Base-by-base conservation (phyloP, 2,113 vertebrate genomes). In the Otis tarda region DNA sequence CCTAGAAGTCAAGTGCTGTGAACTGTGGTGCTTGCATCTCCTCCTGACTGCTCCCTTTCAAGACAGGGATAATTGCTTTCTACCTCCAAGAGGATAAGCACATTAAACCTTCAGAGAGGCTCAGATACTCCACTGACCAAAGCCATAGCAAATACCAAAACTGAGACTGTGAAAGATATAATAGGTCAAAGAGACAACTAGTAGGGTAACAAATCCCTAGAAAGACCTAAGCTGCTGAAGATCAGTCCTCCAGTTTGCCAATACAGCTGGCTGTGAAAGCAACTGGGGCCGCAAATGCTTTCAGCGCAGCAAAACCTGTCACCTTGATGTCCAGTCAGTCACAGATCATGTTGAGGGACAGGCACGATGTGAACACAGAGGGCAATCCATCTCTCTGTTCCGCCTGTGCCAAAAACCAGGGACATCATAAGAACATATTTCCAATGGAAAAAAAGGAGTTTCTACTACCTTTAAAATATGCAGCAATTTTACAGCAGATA, bases 91-190 rank as follows among this genome's bases (percentile, higher is more conserved):
- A 77, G 15, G 18, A 33, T 80, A 93, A 92, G 43, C 4, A 0
- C 31, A 41, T 82, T 79, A 93, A 91, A 79, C 74, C 59, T 90
- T 80, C 0, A 0, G 50, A 82, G 39, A 71, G 61, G 76, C 69
- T 92, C 79, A 75, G 60, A 55, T 50, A 75, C 71, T 33, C 65
- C 71, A 69, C 50, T 43, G 63, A 59, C 76, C 59, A 83, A 83
- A 96, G 89, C 68, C 50, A 90, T 0, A 63, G 93, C 63, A 95
- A 92, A 96, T 78, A 90, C 91, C 94, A 90, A 90, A 92, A 92
- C 83, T 59, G 79, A 93, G 89, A 81, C 83, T 81, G 30, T 43
- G 50, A 87, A n/a, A 93, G 41, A 81, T 78, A 71, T 3, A 87
- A 75, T 15, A 93, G 79, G 92, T 95, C 95, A 97, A 81, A 94